Evolutionary conservation across 2,797 vertebrate species (phyloP).

Genomic region (Artibeus jamaicensis): DNA sequence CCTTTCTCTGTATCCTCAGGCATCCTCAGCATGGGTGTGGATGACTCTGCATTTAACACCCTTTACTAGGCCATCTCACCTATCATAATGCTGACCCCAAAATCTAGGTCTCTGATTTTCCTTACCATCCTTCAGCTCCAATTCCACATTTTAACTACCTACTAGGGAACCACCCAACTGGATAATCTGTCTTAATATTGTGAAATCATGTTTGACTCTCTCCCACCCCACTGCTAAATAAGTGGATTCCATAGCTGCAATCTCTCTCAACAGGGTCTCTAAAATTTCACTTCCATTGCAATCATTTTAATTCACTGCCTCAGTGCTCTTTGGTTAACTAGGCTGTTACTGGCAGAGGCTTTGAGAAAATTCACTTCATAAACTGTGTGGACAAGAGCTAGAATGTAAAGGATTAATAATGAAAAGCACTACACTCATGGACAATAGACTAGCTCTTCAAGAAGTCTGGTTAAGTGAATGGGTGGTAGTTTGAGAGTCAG

Average conservation of each 20-base stretch:
- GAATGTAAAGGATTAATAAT: conserved; percentile 7
- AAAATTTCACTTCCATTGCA: background rate
- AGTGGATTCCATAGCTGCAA: background rate
- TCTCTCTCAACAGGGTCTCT: background rate
- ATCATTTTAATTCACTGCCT: conserved; percentile 2
- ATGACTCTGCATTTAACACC: background rate
- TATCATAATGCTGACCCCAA: background rate
- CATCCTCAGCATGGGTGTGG: background rate
- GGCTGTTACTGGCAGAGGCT: background rate
- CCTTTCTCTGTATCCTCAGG: background rate
- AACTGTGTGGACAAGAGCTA: background rate
- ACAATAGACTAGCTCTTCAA: background rate
- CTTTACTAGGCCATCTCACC: background rate
- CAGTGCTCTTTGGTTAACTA: background rate
- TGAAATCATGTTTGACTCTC: background rate
- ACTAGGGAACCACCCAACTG: background rate
- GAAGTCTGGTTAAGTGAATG: background rate
- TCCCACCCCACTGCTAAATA: background rate
- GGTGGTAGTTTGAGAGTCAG: background rate
- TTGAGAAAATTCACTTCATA: conserved; percentile 31
- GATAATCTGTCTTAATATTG: background rate
- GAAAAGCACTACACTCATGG: background rate
- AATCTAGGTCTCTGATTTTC: background rate
- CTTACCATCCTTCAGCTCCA: background rate
- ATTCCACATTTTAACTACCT: conserved; percentile 10